Conservation (phyloP, 2,797 vertebrate species). For the Mormyrops boulengeri region DNA sequence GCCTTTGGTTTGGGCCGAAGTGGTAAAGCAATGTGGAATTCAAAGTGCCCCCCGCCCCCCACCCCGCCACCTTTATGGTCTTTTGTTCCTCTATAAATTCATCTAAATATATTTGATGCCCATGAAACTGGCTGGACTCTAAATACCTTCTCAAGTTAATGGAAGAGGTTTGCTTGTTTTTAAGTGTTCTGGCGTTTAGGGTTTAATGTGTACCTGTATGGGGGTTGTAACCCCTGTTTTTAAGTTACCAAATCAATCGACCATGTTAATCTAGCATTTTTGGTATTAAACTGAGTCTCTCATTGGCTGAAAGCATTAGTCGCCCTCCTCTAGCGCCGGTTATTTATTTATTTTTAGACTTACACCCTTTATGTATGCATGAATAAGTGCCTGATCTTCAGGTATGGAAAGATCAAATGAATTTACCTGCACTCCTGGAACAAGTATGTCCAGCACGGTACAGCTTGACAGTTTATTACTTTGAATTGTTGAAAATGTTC, state of each 20-base stretch:
- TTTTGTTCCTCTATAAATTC: slow-evolving; percentile 32
- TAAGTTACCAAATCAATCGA: not conserved
- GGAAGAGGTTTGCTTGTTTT: not conserved
- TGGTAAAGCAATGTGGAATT: slow-evolving; percentile 12
- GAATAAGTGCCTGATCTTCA: not conserved
- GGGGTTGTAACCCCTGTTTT: not conserved
- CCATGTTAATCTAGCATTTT: not conserved
- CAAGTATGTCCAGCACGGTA: not conserved
- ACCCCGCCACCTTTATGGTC: not conserved
- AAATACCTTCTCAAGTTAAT: slow-evolving; percentile 39
- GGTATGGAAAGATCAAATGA: not conserved
- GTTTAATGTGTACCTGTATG: not conserved
- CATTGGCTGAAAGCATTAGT: not conserved
- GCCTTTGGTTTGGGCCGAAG: slow-evolving; percentile 23
- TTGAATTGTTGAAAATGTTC: not conserved
- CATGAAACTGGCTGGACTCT: slow-evolving; percentile 50
- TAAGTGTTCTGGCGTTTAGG: not conserved
- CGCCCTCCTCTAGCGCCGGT: not conserved
- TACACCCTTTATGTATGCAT: not conserved
- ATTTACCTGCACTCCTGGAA: not conserved
- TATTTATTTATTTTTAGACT: not conserved
- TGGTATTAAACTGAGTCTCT: not conserved
- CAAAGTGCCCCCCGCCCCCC: not conserved
- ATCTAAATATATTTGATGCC: slow-evolving; percentile 48
- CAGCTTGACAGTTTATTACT: not conserved